Percentiles rank a stretch among this genome's conserved stretches.
Evolutionary conservation across 2,113 vertebrate species (phyloP).

Genomic region (Theristicus caerulescens): DNA sequence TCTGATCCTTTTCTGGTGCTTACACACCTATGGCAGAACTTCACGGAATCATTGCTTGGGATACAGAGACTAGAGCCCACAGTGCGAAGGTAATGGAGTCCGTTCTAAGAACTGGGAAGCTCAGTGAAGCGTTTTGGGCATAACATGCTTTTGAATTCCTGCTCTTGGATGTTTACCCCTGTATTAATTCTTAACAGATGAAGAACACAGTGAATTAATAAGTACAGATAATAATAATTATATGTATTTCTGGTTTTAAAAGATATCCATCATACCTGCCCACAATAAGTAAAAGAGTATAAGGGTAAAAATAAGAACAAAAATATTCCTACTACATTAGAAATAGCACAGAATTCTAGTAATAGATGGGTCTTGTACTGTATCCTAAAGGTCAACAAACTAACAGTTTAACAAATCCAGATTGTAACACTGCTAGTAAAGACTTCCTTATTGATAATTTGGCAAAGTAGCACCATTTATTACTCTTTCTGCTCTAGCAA

Average conservation of each 20-base stretch:
- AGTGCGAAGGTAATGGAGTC: not conserved
- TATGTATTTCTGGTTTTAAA: not conserved
- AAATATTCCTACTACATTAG: not conserved
- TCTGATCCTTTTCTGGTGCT: not conserved
- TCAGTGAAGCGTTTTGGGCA: not conserved
- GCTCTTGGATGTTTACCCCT: not conserved
- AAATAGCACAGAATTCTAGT: not conserved
- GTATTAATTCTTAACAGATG: not conserved
- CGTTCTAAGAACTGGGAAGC: not conserved
- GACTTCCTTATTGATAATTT: constrained; percentile 17
- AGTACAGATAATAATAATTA: not conserved
- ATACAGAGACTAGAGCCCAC: not conserved
- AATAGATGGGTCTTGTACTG: not conserved
- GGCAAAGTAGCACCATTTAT: constrained; percentile 31
- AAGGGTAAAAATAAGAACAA: not conserved
- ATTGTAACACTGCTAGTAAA: not conserved
- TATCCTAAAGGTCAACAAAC: not conserved
- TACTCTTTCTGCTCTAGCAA: constrained; percentile 44
- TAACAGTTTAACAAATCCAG: not conserved
- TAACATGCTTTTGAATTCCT: not conserved
- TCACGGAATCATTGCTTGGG: not conserved
- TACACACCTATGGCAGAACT: not conserved
- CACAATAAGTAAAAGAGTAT: not conserved
- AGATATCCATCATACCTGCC: not conserved
- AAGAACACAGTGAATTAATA: not conserved